A percentile compares a stretch with the other conserved stretches of the same genome.
Conservation (phyloP, 35 echinoderm and acorn worm genomes). For the Acanthaster planci region DNA sequence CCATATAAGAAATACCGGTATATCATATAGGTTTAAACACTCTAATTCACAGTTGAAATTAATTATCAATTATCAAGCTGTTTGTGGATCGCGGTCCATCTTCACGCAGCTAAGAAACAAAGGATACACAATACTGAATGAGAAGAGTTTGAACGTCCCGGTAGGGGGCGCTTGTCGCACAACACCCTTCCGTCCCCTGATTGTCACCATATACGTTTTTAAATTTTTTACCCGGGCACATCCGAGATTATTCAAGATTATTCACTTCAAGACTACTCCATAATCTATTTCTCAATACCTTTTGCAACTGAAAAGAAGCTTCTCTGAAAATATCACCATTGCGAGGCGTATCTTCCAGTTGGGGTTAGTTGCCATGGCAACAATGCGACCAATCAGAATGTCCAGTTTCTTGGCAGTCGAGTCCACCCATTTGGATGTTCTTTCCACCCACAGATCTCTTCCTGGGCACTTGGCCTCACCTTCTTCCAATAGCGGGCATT, state of each 20-base stretch:
- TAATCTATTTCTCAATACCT: constrained; percentile 38
- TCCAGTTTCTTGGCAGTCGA: constrained; percentile 77
- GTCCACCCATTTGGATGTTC: constrained; percentile 68
- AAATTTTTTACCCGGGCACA: neutral
- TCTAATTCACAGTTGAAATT: too few species aligned
- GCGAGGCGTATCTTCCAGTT: constrained; percentile 78
- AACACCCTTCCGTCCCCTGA: too few species aligned
- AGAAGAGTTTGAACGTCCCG: too few species aligned
- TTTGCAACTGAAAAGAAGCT: constrained; percentile 63
- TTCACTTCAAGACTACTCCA: neutral
- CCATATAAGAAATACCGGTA: too few species aligned
- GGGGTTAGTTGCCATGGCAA: constrained; percentile 54
- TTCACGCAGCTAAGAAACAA: too few species aligned
- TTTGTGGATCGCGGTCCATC: too few species aligned
- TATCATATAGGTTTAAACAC: too few species aligned
- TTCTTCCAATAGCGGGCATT: neutral
- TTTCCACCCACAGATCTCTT: constrained; percentile 34
- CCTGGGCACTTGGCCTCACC: neutral
- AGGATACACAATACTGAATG: too few species aligned
- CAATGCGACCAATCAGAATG: constrained; percentile 83
- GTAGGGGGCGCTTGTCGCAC: too few species aligned
- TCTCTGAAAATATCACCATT: constrained; percentile 69
- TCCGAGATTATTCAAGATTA: neutral
- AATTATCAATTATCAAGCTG: too few species aligned
- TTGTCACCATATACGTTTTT: too few species aligned